phyloP scores from a whole-genome alignment of 2,888 invertebrate genomes.

The Lymantria dispar region DNA sequence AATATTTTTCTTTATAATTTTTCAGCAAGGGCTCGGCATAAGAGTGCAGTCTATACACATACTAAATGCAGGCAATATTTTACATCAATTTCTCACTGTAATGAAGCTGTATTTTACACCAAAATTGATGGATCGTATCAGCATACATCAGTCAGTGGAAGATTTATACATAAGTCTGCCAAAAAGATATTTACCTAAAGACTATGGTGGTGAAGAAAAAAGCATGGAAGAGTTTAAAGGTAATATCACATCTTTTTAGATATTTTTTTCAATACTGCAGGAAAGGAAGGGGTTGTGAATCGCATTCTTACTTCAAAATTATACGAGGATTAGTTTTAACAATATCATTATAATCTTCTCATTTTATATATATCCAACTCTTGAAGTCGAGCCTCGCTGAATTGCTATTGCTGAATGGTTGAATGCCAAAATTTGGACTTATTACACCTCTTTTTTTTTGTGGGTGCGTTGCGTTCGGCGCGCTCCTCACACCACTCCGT shows the following conservation, averaged over 20 bases:
- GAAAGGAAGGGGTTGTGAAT: too few relatives aligned
- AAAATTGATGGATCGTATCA: slow-evolving; percentile 62
- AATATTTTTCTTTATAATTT: slow-evolving; percentile 9
- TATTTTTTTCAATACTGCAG: too few relatives aligned
- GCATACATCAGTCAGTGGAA: slow-evolving; percentile 49
- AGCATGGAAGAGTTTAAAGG: slow-evolving; percentile 58
- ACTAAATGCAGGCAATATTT: slow-evolving; percentile 58
- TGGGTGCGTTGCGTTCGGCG: too few relatives aligned
- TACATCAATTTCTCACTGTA: slow-evolving; percentile 52
- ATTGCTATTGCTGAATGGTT: too few relatives aligned
- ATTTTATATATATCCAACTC: too few relatives aligned
- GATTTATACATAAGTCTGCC: slow-evolving; percentile 55
- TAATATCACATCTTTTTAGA: slow-evolving; percentile 17
- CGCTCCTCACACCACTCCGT: too few relatives aligned
- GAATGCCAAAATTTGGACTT: too few relatives aligned
- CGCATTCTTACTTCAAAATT: too few relatives aligned
- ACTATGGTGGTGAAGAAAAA: slow-evolving; percentile 59
- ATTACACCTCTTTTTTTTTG: too few relatives aligned
- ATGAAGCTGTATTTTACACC: slow-evolving; percentile 63
- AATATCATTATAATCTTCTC: too few relatives aligned
- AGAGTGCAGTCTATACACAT: slow-evolving; percentile 66
- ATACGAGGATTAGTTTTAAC: too few relatives aligned
- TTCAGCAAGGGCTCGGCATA: slow-evolving; percentile 72
- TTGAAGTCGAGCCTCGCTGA: too few relatives aligned
- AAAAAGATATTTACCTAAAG: slow-evolving; percentile 55